These are phyloP conservation scores for Rhyzopertha dominica DNA, from an alignment of 1,140 invertebrate species.

Conservation along the genomic window DNA sequence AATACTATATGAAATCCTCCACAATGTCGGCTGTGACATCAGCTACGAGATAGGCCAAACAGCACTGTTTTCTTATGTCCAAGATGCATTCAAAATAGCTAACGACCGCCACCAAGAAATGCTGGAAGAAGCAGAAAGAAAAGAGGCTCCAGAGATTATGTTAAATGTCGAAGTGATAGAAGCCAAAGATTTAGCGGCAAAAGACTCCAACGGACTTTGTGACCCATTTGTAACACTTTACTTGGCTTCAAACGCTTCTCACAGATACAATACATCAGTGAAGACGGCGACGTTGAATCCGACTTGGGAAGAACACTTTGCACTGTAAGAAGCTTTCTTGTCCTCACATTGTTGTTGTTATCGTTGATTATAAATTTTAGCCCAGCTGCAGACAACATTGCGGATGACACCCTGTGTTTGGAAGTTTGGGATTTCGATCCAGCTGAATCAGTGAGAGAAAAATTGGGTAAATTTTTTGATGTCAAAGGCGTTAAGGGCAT, in stretches of 20 bases:
- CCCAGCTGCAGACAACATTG: constrained; percentile 57
- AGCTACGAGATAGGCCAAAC: constrained; percentile 61
- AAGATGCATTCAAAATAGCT: constrained; percentile 82
- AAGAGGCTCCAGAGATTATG: constrained; percentile 85
- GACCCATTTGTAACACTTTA: constrained; percentile 91
- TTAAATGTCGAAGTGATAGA: constrained; percentile 91
- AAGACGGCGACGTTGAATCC: constrained; percentile 86
- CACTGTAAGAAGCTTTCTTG: constrained; percentile 73
- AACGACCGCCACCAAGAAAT: constrained; percentile 67
- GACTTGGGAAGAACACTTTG: constrained; percentile 95
- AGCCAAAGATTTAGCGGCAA: constrained; percentile 86
- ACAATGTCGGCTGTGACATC: constrained; percentile 79
- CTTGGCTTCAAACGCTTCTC: constrained; percentile 66
- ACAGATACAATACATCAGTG: constrained; percentile 83
- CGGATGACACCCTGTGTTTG: constrained; percentile 60
- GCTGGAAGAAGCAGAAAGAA: constrained; percentile 61
- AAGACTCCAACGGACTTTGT: constrained; percentile 93
- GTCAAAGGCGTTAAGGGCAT: constrained; percentile 80
- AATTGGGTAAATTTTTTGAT: constrained; percentile 77
- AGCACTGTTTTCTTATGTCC: constrained; percentile 73
- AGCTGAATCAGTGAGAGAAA: constrained; percentile 81
- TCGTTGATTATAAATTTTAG: constrained; percentile 52
- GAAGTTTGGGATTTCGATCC: constrained; percentile 88
- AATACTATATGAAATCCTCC: constrained; percentile 86
- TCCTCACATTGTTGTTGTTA: too few species aligned